Base-by-base conservation (phyloP, 1,140 invertebrate genomes). In the Apis laboriosa region DNA sequence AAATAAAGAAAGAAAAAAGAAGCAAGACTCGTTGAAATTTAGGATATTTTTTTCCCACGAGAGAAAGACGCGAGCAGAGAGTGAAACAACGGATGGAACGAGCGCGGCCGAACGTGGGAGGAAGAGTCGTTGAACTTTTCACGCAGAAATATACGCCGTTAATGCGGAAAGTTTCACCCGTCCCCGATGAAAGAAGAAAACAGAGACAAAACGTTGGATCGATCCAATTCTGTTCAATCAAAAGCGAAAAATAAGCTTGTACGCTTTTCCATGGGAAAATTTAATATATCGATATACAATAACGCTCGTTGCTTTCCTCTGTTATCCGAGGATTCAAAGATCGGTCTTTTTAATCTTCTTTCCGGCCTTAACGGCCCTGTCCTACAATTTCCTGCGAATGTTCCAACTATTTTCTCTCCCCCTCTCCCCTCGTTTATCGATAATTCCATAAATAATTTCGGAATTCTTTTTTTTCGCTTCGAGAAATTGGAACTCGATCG, bases 91-190 rank as follows among this genome's bases (percentile, higher is more conserved):
- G 74, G 58, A 15, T 34, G 64, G 7, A 64, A 43, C 5, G 34
- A 70, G 66, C 34, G 9, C 55, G 61, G 55, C 74, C 34, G 63
- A 83, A 43, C 63, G 63, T 80, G 19, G 58, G 63, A 43, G 43
- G 34, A 24, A 43, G 49, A 86, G 83, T 87, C 60, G 61, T 84
- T 58, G 60, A 71, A 79, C 76, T 77, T 51, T 86, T 63, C 15
- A 72, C 60, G 15, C 60, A 55, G n/a, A 84, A 68, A 75, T 72
- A 75, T 67, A 67, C 61, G 77, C 55, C 34, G 28, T 28, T 71
- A 67, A 74, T 74, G 66, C 60, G 58, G 28, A 17, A 75, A 70
- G 58, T 83, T 86, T 78, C 43, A 21, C 7, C 43, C 43, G 53
- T 64, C 53, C 78, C 55, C 34, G 34, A 43, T 7, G 66, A 9